Percentiles rank a stretch among this genome's conserved stretches.
These are phyloP conservation scores for Drosophila ercepeae DNA, from an alignment of 1,140 invertebrate species.

Conservation along the genomic window DNA sequence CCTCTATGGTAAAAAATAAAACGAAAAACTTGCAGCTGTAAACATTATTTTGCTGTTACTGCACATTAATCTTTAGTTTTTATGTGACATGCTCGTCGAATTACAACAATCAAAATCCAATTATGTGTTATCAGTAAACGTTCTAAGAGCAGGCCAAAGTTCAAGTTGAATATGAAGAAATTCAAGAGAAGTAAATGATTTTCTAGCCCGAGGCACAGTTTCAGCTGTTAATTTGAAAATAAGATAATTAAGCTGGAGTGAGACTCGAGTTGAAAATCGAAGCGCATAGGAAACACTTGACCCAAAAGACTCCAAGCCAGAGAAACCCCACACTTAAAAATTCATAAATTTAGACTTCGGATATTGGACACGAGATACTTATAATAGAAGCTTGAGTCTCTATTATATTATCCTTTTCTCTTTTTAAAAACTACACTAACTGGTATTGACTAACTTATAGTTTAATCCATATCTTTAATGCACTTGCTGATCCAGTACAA, in stretches of 20 bases:
- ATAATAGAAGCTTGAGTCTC: neutral
- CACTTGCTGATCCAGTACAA: slow-evolving; percentile 67
- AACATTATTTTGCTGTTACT: slow-evolving; percentile 29
- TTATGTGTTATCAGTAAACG: slow-evolving; percentile 61
- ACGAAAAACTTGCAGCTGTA: slow-evolving; percentile 41
- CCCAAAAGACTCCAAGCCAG: slow-evolving; percentile 43
- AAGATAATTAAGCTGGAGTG: slow-evolving; percentile 58
- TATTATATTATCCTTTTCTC: too few species aligned
- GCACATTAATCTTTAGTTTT: slow-evolving; percentile 15
- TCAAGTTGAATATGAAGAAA: slow-evolving; percentile 8
- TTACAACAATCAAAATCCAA: slow-evolving; percentile 72
- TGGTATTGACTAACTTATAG: too few species aligned
- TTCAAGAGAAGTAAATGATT: neutral
- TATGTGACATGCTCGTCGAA: slow-evolving; percentile 51
- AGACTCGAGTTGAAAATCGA: slow-evolving; percentile 50
- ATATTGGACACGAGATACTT: neutral
- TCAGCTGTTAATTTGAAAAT: slow-evolving; percentile 75
- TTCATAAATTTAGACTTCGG: neutral
- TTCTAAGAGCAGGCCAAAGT: slow-evolving; percentile 35
- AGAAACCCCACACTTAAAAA: neutral
- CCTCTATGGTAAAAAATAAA: neutral
- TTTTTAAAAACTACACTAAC: neutral
- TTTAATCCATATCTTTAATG: slow-evolving; percentile 29
- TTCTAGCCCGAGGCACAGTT: slow-evolving; percentile 48
- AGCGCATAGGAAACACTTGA: slow-evolving; percentile 52